A percentile compares a stretch with the other conserved stretches of the same genome.
Evolutionary conservation across 2,797 vertebrate species (phyloP).

Genomic region (Lagorchestes hirsutus): DNA sequence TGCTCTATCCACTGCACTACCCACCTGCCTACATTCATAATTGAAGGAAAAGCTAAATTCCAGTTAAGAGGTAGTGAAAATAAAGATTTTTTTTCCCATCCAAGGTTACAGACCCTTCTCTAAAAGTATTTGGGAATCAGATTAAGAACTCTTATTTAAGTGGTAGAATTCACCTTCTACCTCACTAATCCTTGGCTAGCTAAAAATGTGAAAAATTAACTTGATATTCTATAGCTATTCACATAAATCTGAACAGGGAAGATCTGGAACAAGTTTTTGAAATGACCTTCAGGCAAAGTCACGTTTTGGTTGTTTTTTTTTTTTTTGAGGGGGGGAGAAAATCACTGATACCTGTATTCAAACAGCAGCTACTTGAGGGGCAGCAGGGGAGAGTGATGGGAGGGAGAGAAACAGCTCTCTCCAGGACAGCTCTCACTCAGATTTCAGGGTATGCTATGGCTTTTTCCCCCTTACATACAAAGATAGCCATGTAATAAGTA

Average conservation of each 20-base stretch:
- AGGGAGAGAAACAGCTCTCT: neutral
- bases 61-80: neutral
- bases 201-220: neutral
- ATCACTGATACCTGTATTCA: neutral
- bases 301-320: neutral
- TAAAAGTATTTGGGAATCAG: neutral
- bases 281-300: conserved; percentile 6
- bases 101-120: neutral
- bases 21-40: neutral
- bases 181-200: neutral
- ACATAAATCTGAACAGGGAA: neutral
- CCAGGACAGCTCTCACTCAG: neutral
- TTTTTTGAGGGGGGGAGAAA: neutral
- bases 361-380: neutral
- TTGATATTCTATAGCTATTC: neutral
- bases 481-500: neutral
- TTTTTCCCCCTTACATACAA: neutral
- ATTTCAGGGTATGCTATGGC: neutral
- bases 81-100: neutral
- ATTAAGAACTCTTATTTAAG: neutral
- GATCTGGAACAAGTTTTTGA: neutral
- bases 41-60: neutral
- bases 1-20: neutral
- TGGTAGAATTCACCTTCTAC: neutral
- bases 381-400: too few species aligned